phyloP scores from a whole-genome alignment of 2,113 vertebrate genomes.

The Brevimyrus niger region DNA sequence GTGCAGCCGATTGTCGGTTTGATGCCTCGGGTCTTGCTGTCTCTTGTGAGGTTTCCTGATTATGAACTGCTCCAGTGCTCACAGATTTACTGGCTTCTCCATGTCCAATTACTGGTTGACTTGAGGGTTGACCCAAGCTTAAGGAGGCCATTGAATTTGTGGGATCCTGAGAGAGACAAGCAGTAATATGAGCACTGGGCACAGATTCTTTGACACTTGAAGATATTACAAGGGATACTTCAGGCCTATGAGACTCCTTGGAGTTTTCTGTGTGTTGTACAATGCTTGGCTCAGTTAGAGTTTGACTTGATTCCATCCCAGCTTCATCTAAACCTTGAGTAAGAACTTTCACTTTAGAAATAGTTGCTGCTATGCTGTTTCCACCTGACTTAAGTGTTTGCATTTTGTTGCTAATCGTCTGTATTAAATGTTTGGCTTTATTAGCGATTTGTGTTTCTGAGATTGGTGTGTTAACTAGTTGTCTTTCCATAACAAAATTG shows the following conservation, averaged over 20 bases:
- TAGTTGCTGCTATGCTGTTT: background rate
- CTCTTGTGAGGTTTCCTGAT: background rate
- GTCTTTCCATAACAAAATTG: background rate
- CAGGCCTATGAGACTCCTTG: slow-evolving; percentile 24
- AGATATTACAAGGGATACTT: slow-evolving; percentile 20
- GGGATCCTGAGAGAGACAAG: slow-evolving; percentile 13
- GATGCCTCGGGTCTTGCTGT: background rate
- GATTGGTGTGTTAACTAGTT: slow-evolving; percentile 26
- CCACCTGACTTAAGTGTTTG: background rate
- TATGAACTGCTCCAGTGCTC: slow-evolving; percentile 25
- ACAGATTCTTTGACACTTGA: slow-evolving; percentile 16
- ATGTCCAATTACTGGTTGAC: slow-evolving; percentile 23
- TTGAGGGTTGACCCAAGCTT: slow-evolving; percentile 15
- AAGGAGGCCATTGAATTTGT: background rate
- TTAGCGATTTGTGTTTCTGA: slow-evolving; percentile 28
- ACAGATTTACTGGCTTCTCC: slow-evolving; percentile 26
- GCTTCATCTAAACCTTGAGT: slow-evolving; percentile 32
- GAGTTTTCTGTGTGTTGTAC: slow-evolving; percentile 25
- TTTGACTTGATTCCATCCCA: slow-evolving; percentile 19
- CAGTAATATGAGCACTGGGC: slow-evolving; percentile 12
- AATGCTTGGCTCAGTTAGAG: slow-evolving; percentile 15
- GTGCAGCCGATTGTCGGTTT: slow-evolving; percentile 14
- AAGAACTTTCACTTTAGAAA: background rate
- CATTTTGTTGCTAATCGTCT: background rate
- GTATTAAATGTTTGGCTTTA: background rate